Percentiles rank a stretch among this genome's conserved stretches.
phyloP scores from a whole-genome alignment of 1,140 invertebrate species.

The Coenobita brevimanus region DNA sequence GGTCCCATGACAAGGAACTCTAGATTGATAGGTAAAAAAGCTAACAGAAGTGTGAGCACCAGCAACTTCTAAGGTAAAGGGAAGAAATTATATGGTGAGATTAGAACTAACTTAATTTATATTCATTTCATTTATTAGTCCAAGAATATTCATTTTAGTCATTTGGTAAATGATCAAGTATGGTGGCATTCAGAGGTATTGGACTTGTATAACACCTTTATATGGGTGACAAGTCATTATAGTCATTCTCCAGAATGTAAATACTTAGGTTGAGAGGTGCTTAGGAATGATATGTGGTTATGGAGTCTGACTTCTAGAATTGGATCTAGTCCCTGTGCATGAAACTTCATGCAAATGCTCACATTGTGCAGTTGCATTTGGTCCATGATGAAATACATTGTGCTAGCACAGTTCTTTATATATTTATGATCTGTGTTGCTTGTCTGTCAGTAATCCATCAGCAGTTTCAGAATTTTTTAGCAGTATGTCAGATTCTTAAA shows the following conservation, averaged over 20 bases:
- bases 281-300: constrained; percentile 24
- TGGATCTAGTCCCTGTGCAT: constrained; percentile 59
- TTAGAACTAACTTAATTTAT: constrained; percentile 16
- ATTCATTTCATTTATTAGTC: not conserved
- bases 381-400: not conserved
- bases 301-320: constrained; percentile 50
- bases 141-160: constrained; percentile 35
- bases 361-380: not conserved
- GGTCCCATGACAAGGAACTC: constrained; percentile 57
- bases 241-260: constrained; percentile 7
- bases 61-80: constrained; percentile 37
- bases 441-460: too few relatives aligned
- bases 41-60: constrained; percentile 55
- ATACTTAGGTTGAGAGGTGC: constrained; percentile 1
- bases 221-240: too few relatives aligned
- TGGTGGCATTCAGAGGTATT: too few relatives aligned
- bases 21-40: constrained; percentile 57
- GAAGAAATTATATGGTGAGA: constrained; percentile 41
- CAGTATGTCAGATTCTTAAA: too few relatives aligned
- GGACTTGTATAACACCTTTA: too few relatives aligned
- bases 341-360: constrained; percentile 51
- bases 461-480: too few relatives aligned
- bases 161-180: too few relatives aligned
- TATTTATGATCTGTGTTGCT: too few relatives aligned
- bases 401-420: too few relatives aligned